Evolutionary conservation across 2,113 vertebrate genomes (phyloP), one percentile per base, ranked within the genome.

Genomic region (Lipotes vexillifer): DNA sequence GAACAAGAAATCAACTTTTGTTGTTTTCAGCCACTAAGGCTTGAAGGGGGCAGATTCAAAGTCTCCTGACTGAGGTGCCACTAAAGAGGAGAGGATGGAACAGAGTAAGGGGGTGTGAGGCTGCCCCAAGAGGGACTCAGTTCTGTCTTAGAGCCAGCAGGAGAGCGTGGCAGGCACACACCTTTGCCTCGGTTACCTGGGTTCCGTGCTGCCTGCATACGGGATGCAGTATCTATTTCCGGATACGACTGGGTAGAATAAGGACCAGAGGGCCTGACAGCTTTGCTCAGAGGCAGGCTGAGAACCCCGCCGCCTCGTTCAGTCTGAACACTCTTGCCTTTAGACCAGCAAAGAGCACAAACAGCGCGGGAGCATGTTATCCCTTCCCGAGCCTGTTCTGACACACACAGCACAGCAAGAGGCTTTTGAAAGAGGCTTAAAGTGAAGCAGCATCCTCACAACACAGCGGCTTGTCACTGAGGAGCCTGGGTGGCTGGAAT

Each of bases 391-490:
- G 59, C 72, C 49, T 57, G n/a, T 44, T 61, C 36, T 11, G 1
- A 78, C 4, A 49, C 75, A 66, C 12, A 63, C n/a, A 25, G 31
- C 36, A 2, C n/a, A 66, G 82, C 74, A 63, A 8, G 31, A 57
- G 44, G 86, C 68, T 92, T 95, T 77, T 46, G 38, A 92, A 55
- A 88, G 61, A 38, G 41, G 52, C 38, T 46, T 38, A 57, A 57
- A 33, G 9, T 4, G n/a, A 55, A 94, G n/a, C 78, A 36, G 10
- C 20, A 11, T 52, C 15, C 12, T 83, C 44, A 33, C 11, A 2
- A 41, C 20, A 20, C 25, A 68, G 31, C 9, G 6, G 25, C n/a
- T 88, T 31, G 15, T 96, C 36, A 52, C n/a, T 0, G 4, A 66
- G 52, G n/a, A 68, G 59, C 7, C 36, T 29, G 33, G 21, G 21